Conservation (phyloP, 2,888 invertebrate species). For the Arrhopalites spinosus region DNA sequence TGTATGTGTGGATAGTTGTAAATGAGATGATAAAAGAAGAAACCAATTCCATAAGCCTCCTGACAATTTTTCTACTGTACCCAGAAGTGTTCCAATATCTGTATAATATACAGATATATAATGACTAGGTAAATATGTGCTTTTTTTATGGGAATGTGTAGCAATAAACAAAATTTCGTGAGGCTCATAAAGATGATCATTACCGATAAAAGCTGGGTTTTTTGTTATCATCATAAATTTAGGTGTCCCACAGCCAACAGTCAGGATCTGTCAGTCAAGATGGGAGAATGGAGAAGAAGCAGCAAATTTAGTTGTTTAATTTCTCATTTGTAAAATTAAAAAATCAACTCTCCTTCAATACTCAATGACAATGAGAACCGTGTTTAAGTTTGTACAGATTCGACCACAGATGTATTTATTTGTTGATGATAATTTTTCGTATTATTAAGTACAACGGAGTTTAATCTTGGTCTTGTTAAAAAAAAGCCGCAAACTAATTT, state of each 20-base stretch:
- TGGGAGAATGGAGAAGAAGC: background rate
- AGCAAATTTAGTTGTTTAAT: slow-evolving; percentile 19
- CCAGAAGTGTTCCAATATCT: background rate
- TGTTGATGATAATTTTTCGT: background rate
- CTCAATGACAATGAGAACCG: background rate
- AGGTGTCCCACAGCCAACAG: slow-evolving; percentile 27
- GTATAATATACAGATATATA: background rate
- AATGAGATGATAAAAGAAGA: background rate
- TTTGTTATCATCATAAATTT: slow-evolving; percentile 25
- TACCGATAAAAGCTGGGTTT: slow-evolving; percentile 16
- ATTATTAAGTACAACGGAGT: too few species aligned
- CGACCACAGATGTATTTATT: background rate
- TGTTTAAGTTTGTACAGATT: background rate
- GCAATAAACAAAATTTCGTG: slow-evolving; percentile 18
- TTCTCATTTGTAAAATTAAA: slow-evolving; percentile 18
- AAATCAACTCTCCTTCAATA: background rate
- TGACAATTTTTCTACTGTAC: background rate
- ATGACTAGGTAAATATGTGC: background rate
- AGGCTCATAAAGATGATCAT: slow-evolving; percentile 7
- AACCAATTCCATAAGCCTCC: background rate
- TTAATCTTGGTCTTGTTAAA: too few species aligned
- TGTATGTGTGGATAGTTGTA: background rate
- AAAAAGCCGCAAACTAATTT: background rate
- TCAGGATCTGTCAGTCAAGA: background rate
- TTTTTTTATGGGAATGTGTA: slow-evolving; percentile 12